Conservation (phyloP, 2,888 invertebrate species). For the Aphidius colemani region DNA sequence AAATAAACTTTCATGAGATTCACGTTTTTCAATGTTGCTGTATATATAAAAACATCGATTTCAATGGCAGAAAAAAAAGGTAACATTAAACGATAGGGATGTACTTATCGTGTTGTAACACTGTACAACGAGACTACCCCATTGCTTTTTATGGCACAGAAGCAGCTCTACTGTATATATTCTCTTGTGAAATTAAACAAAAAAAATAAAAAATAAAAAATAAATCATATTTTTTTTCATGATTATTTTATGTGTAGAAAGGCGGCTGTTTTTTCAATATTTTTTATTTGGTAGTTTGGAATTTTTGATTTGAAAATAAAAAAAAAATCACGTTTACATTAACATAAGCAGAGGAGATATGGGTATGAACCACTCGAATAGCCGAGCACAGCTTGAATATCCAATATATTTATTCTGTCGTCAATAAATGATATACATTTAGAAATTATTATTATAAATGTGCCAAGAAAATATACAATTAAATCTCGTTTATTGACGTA, state of each 20-base stretch:
- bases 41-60: constrained; percentile 54
- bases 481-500: background rate
- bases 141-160: constrained; percentile 53
- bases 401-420: constrained; percentile 40
- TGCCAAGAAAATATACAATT: too few species aligned
- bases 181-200: constrained; percentile 39
- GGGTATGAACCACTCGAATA: constrained; percentile 60
- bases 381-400: constrained; percentile 56
- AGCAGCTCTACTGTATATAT: constrained; percentile 27
- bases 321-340: constrained; percentile 60
- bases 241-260: constrained; percentile 31
- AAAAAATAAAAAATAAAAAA: constrained; percentile 28
- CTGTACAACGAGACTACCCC: constrained; percentile 53
- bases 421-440: constrained; percentile 1
- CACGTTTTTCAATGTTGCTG: constrained; percentile 50
- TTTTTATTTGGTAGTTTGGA: background rate
- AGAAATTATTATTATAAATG: too few species aligned
- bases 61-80: constrained; percentile 40
- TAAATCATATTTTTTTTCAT: constrained; percentile 28
- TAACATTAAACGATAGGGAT: background rate
- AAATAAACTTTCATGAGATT: background rate
- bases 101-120: constrained; percentile 57
- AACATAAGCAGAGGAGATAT: constrained; percentile 61
- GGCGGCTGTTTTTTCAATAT: background rate
- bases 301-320: background rate